phyloP scores from a whole-genome alignment of 2,113 vertebrate species.

The Agapornis roseicollis region DNA sequence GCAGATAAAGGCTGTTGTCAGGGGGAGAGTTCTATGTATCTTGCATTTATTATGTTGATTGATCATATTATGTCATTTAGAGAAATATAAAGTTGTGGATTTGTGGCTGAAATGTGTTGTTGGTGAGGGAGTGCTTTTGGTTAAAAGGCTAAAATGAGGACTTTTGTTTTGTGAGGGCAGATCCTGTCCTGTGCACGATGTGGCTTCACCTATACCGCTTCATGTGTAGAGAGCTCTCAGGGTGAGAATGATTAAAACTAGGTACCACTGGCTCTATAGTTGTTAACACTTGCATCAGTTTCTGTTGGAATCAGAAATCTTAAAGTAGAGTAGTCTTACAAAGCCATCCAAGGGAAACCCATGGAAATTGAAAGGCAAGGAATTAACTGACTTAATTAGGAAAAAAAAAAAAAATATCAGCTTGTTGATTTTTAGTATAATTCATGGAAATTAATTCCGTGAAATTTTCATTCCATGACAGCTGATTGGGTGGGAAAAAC shows the following conservation, averaged over 20 bases:
- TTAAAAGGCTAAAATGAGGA: not conserved
- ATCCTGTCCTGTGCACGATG: not conserved
- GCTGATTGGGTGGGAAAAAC: constrained; percentile 14
- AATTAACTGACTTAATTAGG: not conserved
- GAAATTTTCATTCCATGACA: not conserved
- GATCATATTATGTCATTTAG: not conserved
- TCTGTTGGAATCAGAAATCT: not conserved
- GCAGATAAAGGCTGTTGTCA: not conserved
- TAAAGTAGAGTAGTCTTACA: not conserved
- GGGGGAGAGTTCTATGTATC: not conserved
- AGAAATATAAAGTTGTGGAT: not conserved
- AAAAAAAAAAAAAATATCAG: not conserved
- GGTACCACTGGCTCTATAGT: not conserved
- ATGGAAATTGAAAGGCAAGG: not conserved
- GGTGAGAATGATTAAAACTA: not conserved
- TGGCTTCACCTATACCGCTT: not conserved
- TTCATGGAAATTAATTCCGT: constrained; percentile 11
- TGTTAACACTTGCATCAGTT: not conserved
- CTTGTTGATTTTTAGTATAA: constrained; percentile 13
- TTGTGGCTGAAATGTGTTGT: not conserved
- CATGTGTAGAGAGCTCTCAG: not conserved
- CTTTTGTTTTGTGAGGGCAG: not conserved
- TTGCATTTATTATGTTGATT: not conserved
- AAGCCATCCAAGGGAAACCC: not conserved
- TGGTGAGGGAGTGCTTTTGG: not conserved